phyloP scores from a whole-genome alignment of 1,140 invertebrate species.

The Drosophila mojavensis region DNA sequence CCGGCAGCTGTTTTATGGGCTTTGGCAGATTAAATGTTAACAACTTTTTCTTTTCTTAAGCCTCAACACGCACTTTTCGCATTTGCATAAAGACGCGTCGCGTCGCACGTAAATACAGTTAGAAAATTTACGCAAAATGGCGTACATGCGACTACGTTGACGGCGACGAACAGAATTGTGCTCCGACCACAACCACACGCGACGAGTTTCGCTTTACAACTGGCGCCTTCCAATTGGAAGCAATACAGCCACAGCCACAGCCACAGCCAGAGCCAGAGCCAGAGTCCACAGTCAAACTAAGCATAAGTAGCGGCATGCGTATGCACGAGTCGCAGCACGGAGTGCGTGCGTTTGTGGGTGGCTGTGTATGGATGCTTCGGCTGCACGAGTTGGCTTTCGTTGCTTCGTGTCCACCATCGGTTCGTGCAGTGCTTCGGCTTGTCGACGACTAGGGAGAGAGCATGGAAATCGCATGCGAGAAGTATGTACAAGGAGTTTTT shows the following conservation, averaged over 20 bases:
- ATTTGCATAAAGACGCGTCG: constrained; percentile 11
- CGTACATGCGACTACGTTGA: background rate
- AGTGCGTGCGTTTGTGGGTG: constrained; percentile 36
- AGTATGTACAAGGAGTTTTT: background rate
- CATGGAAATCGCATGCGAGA: constrained; percentile 62
- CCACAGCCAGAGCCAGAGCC: constrained; percentile 9
- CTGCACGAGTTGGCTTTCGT: constrained; percentile 8
- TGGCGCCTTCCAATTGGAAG: constrained; percentile 56
- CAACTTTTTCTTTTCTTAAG: background rate
- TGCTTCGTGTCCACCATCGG: constrained; percentile 27
- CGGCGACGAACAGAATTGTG: constrained; percentile 21
- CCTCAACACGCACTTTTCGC: constrained; percentile 1
- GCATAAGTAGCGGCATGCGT: constrained; percentile 36
- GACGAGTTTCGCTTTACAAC: constrained; percentile 60
- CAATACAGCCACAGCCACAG: constrained; percentile 9
- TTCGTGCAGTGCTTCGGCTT: constrained; percentile 4
- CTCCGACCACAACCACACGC: constrained; percentile 51
- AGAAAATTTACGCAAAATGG: constrained; percentile 40
- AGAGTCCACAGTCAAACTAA: background rate
- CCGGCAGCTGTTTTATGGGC: constrained; percentile 36
- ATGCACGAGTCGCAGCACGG: constrained; percentile 6
- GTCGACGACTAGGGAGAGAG: background rate
- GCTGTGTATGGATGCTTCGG: constrained; percentile 44
- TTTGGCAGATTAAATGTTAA: constrained; percentile 19
- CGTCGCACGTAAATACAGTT: constrained; percentile 1